phyloP scores from a whole-genome alignment of 2,888 invertebrate genomes.

The Steinernema scapterisci region DNA sequence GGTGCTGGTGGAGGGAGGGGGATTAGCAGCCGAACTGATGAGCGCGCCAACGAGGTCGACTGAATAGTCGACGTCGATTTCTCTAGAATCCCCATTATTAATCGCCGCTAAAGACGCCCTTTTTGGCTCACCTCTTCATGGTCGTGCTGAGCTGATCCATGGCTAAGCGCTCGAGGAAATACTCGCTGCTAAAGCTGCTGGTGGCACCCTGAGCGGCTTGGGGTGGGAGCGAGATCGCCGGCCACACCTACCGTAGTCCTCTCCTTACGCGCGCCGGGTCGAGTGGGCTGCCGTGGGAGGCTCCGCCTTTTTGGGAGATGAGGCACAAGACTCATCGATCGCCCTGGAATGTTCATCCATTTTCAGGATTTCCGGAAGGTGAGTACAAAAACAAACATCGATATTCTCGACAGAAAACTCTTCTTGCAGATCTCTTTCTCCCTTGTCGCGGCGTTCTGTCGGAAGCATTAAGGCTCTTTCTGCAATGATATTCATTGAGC shows the following conservation, averaged over 20 bases:
- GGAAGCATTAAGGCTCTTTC: no score
- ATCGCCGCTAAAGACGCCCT: no score
- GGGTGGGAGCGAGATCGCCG: background rate
- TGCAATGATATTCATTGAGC: no score
- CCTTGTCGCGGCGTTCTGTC: background rate
- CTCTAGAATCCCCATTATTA: background rate
- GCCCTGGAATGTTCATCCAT: background rate
- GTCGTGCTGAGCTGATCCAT: slow-evolving; percentile 5
- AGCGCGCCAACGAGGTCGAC: slow-evolving; percentile 20
- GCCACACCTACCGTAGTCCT: slow-evolving; percentile 30
- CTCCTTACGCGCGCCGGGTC: background rate
- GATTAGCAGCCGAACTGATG: background rate
- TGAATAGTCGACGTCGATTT: slow-evolving; percentile 14
- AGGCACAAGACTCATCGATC: background rate
- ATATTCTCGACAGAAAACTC: no score
- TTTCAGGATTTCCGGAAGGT: background rate
- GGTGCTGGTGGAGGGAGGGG: slow-evolving; percentile 15
- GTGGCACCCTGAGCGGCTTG: background rate
- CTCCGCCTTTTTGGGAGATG: slow-evolving; percentile 15
- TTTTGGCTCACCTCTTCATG: slow-evolving; percentile 1
- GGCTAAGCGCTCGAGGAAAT: background rate
- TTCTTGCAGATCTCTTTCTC: background rate
- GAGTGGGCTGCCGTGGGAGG: no score
- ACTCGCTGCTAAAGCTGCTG: background rate
- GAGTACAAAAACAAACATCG: no score